Conservation (phyloP, 2,888 invertebrate genomes). For the Thysanoteuthis rhombus region DNA sequence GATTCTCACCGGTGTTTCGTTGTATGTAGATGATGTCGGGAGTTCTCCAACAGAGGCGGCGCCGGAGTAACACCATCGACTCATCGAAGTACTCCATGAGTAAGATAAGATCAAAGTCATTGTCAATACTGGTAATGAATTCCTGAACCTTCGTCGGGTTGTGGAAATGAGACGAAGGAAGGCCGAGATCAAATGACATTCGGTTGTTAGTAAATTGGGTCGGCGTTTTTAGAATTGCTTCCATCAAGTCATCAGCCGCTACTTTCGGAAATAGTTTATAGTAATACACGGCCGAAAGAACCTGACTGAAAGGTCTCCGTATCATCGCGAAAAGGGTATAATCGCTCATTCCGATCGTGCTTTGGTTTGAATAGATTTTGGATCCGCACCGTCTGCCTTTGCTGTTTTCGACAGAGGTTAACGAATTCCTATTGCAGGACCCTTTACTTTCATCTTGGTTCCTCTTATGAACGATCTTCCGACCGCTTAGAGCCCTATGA, state of each 20-base stretch:
- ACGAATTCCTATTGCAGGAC: neutral
- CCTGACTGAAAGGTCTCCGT: slow-evolving; percentile 45
- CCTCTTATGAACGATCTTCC: neutral
- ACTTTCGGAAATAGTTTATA: slow-evolving; percentile 34
- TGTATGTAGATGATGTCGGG: slow-evolving; percentile 56
- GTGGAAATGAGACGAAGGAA: slow-evolving; percentile 36
- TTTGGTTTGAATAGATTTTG: neutral
- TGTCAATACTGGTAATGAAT: slow-evolving; percentile 46
- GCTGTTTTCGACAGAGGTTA: neutral
- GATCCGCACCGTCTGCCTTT: neutral
- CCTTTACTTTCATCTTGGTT: neutral
- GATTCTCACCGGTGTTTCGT: slow-evolving; percentile 43
- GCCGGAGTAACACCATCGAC: slow-evolving; percentile 58
- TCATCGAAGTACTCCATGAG: slow-evolving; percentile 62
- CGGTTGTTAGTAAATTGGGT: slow-evolving; percentile 47
- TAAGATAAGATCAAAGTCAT: slow-evolving; percentile 55
- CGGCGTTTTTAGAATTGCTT: neutral
- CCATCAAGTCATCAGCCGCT: neutral
- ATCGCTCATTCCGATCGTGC: slow-evolving; percentile 30
- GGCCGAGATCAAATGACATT: slow-evolving; percentile 54
- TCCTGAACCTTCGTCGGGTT: slow-evolving; percentile 35
- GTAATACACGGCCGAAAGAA: slow-evolving; percentile 46
- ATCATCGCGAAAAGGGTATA: slow-evolving; percentile 46
- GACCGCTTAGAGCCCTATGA: neutral
- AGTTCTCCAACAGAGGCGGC: slow-evolving; percentile 56